Evolutionary conservation across 2,797 vertebrate genomes (phyloP).

Genomic region (Acridotheres tristis): DNA sequence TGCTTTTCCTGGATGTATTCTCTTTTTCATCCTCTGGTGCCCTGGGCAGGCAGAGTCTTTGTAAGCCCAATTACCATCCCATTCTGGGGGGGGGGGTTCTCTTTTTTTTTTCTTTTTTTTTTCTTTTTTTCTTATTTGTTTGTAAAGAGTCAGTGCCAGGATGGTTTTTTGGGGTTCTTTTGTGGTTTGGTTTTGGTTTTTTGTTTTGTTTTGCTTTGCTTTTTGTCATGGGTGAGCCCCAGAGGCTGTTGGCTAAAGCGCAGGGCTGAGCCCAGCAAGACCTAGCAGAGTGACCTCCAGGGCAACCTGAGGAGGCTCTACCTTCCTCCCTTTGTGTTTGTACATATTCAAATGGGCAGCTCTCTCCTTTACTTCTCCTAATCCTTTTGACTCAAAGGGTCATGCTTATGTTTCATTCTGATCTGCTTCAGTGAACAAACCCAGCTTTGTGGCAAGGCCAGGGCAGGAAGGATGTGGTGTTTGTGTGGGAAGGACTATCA

Average conservation of each 20-base stretch:
- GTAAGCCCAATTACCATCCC: background rate
- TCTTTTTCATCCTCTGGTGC: background rate
- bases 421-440: background rate
- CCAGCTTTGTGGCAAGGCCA: background rate
- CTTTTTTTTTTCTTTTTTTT: background rate
- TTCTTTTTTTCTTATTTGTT: background rate
- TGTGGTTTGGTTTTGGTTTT: too few relatives aligned
- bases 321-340: background rate
- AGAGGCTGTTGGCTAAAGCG: background rate
- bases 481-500: constrained; percentile 35
- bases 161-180: too few relatives aligned
- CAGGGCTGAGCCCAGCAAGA: background rate
- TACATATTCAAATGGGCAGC: background rate
- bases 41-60: background rate
- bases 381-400: background rate
- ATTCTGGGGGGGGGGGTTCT: background rate
- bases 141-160: background rate
- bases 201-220: background rate
- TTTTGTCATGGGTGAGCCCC: background rate
- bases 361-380: background rate
- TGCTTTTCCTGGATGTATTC: background rate
- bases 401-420: background rate
- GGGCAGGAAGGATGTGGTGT: constrained; percentile 57
- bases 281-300: background rate
- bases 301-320: background rate